Evolutionary conservation across 2,113 vertebrate species (phyloP), one percentile per base, ranked within the genome.

Genomic region (Eptatretus burgeri): DNA sequence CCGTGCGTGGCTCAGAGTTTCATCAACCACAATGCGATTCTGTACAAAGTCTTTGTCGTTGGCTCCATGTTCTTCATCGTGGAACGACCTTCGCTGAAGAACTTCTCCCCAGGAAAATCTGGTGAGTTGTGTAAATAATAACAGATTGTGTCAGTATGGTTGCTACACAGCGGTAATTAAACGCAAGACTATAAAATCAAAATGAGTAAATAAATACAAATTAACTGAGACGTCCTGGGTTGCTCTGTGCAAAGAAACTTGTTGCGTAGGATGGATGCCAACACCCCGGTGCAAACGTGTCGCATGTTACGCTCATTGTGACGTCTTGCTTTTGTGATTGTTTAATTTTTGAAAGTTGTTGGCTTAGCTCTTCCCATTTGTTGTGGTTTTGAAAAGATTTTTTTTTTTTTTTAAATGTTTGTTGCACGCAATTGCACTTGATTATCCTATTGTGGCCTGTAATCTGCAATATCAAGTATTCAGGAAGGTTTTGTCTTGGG

Each of bases 1-100:
- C 91, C 86, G 0, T 98, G 91, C 1, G 91, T 98, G 70, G 84
- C 93, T 70, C 91, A 98, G 78, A 95, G 83, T 69, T 98, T 98
- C 74, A 91, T 98, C 74, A 98, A 89, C 75, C 91, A 98, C 75
- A 95, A 98, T 0, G 91, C 88, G 0, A 82, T 94, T 64, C 79
- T 98, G 13, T 88, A 98, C 74, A 98, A 98, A 73, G 91, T 98
- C 71, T 98, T 98, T 0, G 91, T 98, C 72, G 84, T 98, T 0
- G 91, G 91, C 9, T 88, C 94, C 50, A 85, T 87, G 14, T 84
- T 94, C 77, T 85, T 82, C 0, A 82, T 98, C 71, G 91, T 98
- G 71, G 85, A 95, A 73, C 78, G 91, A 66, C 91, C 91, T 1
- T 98, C 91, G 0, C 75, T 98, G 64, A 98, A 93, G 77, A 98